These are phyloP conservation scores for Labia minor DNA, from an alignment of 2,888 invertebrate species.

Conservation along the genomic window DNA sequence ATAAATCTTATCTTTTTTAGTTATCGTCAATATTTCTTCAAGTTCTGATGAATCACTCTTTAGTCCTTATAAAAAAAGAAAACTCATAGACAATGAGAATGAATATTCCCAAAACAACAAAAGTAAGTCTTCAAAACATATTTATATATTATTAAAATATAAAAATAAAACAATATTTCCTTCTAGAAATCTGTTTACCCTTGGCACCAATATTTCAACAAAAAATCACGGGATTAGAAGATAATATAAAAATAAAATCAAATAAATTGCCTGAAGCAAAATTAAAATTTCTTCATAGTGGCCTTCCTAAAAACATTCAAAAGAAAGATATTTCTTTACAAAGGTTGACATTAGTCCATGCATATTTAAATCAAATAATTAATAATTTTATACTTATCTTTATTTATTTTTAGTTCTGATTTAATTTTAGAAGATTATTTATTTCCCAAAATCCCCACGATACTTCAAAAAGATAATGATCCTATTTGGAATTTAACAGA, in stretches of 20 bases:
- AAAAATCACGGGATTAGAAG: conserved; percentile 28
- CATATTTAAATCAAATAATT: conserved; percentile 24
- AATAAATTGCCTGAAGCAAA: conserved; percentile 49
- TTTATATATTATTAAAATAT: no score
- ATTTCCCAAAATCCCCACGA: conserved; percentile 55
- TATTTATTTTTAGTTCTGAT: conserved; percentile 30
- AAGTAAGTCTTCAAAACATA: no score
- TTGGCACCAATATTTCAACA: conserved; percentile 61
- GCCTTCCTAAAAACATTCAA: conserved; percentile 53
- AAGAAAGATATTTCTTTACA: conserved; percentile 42
- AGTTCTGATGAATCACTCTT: conserved; percentile 8
- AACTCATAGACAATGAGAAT: no score
- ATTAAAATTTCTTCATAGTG: conserved; percentile 57
- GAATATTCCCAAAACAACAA: no score
- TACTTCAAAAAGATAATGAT: conserved; percentile 42
- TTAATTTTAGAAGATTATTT: conserved; percentile 37
- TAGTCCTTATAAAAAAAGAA: conserved; percentile 23
- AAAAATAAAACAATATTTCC: conserved; percentile 3
- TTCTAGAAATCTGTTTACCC: not conserved
- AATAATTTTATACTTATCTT: no score
- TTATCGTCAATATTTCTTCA: conserved; percentile 16
- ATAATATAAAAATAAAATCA: conserved; percentile 48
- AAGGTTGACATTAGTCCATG: conserved; percentile 31
- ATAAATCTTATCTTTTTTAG: conserved; percentile 17
- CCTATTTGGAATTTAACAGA: conserved; percentile 35